phyloP scores from a whole-genome alignment of 2,113 vertebrate species.

The Psophia crepitans region DNA sequence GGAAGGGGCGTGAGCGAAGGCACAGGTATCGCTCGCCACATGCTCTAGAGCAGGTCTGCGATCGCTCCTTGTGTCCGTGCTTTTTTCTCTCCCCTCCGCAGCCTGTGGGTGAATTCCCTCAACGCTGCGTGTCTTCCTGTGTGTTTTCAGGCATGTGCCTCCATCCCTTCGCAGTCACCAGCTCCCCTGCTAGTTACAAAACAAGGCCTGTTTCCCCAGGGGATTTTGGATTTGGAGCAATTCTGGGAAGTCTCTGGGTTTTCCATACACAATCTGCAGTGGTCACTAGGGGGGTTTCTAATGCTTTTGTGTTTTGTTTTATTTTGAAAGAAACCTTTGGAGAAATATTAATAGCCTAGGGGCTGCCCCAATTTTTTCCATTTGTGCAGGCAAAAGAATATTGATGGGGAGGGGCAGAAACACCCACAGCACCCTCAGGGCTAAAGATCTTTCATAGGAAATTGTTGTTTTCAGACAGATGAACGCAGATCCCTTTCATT shows the following conservation, averaged over 20 bases:
- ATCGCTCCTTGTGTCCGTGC: fast-evolving
- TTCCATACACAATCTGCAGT: not conserved
- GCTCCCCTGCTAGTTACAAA: not conserved
- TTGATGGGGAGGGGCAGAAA: conserved; percentile 1
- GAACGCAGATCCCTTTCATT: conserved; percentile 30
- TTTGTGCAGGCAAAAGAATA: conserved; percentile 31
- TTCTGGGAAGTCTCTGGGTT: not conserved
- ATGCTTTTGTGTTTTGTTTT: not conserved
- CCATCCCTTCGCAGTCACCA: not conserved
- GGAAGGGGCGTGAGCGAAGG: fast-evolving
- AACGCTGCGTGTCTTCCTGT: not conserved
- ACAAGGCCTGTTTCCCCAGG: not conserved
- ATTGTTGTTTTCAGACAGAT: conserved; percentile 56
- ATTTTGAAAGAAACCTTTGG: conserved; percentile 35
- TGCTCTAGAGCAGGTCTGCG: not conserved
- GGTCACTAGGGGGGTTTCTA: not conserved
- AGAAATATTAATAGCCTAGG: conserved; percentile 23
- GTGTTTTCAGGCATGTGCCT: not conserved
- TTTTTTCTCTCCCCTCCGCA: fast-evolving
- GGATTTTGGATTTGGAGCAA: not conserved
- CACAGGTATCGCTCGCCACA: fast-evolving
- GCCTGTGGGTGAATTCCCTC: not conserved
- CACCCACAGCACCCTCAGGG: not conserved
- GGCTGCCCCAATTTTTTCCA: conserved; percentile 58
- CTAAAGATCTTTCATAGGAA: conserved; percentile 42